Conservation (phyloP, 2,888 invertebrate species). For the Eudasyphora cyanicolor region DNA sequence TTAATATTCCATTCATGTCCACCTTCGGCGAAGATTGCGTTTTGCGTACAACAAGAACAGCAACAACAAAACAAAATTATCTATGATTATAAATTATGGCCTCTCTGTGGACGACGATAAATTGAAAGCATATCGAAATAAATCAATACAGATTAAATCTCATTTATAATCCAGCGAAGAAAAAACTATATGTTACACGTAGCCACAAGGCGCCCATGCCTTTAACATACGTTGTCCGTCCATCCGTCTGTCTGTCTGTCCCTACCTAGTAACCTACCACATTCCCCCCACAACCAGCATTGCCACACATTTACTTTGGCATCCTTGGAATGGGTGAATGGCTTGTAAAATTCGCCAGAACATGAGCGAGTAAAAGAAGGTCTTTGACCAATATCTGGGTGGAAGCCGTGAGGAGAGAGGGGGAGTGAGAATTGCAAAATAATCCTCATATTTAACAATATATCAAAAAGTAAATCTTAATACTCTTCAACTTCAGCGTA, state of each 20-base stretch:
- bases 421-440: no score
- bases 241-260: neutral
- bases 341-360: no score
- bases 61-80: conserved; percentile 31
- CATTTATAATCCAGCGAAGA: conserved; percentile 67
- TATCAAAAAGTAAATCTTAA: conserved; percentile 48
- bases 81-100: conserved; percentile 61
- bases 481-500: neutral
- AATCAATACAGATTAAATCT: conserved; percentile 79
- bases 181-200: conserved; percentile 20
- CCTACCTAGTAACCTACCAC: neutral
- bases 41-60: no score
- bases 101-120: conserved; percentile 59
- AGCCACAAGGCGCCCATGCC: conserved; percentile 18
- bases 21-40: neutral
- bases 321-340: no score
- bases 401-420: no score
- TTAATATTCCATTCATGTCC: conserved; percentile 19
- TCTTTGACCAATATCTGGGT: conserved; percentile 32
- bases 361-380: no score
- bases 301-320: no score
- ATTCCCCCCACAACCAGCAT: neutral
- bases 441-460: conserved; percentile 45
- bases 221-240: no score
- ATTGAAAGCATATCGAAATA: conserved; percentile 77